Base-by-base conservation (phyloP, 1,140 invertebrate genomes). In the Drosophila tsacasi region DNA sequence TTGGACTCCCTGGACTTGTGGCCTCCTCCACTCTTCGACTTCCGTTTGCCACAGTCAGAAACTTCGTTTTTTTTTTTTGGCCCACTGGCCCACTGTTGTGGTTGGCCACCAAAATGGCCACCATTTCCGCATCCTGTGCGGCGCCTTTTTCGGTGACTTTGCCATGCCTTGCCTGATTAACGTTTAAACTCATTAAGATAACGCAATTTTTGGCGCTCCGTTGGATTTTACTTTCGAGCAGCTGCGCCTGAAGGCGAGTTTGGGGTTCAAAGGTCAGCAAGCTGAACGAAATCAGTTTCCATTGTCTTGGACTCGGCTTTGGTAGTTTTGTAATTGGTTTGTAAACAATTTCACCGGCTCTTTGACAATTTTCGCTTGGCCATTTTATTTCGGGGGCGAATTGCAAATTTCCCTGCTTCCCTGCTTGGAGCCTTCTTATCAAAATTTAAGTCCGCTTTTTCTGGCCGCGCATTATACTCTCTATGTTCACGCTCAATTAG, bases 111-210 rank as follows among this genome's bases (percentile, higher is more conserved):
- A 67, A 87, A 87, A 71, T 83, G 82, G 81, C 59, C 63, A 81
- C 59, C 77, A 79, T 79, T 90, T 90, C 74, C 85, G 81, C 59
- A 55, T 64, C 32, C 66, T 54, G 21, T 49, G 30, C 58, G 21
- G 21, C 35, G 15, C 21, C 23, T 40, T 21, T 23, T 30, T 61
- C 55, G 39, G 32, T 49, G 44, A 10, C 37, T 58, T 66, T 44
- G 37, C 49, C 25, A 1, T 39, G 32, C 65, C 40, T 68, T 83
- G 81, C 66, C 82, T 90, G 85, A 90, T 90, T 90, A 90, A 85
- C 85, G 85, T 85, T 90, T 90, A 90, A 90, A 90, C 85, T 90
- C 85, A 90, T 90, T 90, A 90, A 91, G 85, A 90, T 90, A 90
- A 90, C 86, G 81, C 67, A 90, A 90, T 90, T 90, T 90, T 85